Conservation (phyloP, 2,888 invertebrate species). For the Corythucha ciliata region DNA sequence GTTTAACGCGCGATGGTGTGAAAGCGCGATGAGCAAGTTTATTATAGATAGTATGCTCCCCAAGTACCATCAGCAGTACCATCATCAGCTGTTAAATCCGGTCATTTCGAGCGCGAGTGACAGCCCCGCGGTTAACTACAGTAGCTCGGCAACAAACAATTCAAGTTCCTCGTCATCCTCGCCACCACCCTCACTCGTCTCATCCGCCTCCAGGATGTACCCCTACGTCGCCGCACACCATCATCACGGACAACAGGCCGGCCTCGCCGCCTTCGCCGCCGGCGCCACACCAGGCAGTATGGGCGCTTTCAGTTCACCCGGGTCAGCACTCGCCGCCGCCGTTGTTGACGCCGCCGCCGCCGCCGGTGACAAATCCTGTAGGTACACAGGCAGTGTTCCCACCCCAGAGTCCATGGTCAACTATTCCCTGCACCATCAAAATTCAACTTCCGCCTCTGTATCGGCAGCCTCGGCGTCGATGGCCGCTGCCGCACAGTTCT, state of each 20-base stretch:
- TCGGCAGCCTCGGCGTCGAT: constrained; percentile 60
- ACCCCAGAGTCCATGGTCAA: constrained; percentile 66
- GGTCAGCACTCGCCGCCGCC: constrained; percentile 51
- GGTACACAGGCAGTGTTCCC: constrained; percentile 57
- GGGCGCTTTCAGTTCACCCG: constrained; percentile 49
- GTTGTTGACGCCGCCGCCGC: constrained; percentile 56
- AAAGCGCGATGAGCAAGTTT: constrained; percentile 88
- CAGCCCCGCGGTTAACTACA: constrained; percentile 50
- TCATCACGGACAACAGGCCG: constrained; percentile 62
- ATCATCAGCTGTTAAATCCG: constrained; percentile 55
- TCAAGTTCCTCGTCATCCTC: constrained; percentile 47
- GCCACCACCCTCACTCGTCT: constrained; percentile 42
- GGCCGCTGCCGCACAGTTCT: constrained; percentile 67
- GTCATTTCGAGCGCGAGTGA: constrained; percentile 45
- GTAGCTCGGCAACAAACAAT: constrained; percentile 42
- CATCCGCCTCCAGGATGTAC: constrained; percentile 69
- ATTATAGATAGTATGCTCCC: constrained; percentile 97
- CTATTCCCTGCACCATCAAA: constrained; percentile 63
- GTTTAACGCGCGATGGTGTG: constrained; percentile 26
- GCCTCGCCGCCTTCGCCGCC: constrained; percentile 54
- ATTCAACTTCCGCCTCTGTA: constrained; percentile 54
- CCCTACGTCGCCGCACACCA: constrained; percentile 70
- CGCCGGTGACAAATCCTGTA: constrained; percentile 68
- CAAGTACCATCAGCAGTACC: constrained; percentile 70
- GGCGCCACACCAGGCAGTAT: constrained; percentile 53